Conservation (phyloP, 2,888 invertebrate genomes). For the Eucriotettix oculatus region DNA sequence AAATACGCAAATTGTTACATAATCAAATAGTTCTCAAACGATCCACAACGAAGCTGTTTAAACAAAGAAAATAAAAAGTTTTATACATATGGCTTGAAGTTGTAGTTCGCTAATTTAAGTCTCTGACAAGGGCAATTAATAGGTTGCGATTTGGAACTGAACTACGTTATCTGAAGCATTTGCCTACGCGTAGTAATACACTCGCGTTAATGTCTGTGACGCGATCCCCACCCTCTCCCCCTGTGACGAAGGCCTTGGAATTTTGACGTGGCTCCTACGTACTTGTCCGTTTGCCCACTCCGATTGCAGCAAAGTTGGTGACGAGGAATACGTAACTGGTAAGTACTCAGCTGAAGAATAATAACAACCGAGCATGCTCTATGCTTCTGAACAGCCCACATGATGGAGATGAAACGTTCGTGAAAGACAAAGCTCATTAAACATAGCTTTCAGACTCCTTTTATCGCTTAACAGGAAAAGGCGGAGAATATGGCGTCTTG, state of each 20-base stretch:
- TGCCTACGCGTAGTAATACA: background rate
- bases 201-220: background rate
- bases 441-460: constrained; percentile 20
- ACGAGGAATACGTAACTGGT: constrained; percentile 91
- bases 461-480: constrained; percentile 24
- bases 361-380: constrained; percentile 38
- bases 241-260: constrained; percentile 72
- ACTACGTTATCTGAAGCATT: background rate
- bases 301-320: constrained; percentile 85
- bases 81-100: no score
- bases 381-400: constrained; percentile 3
- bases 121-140: no score
- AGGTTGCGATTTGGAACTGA: no score
- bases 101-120: no score
- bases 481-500: constrained; percentile 32
- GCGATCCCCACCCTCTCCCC: constrained; percentile 49
- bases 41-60: no score
- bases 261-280: constrained; percentile 88
- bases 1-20: no score
- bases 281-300: constrained; percentile 84
- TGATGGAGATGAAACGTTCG: no score
- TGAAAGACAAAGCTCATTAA: no score
- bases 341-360: constrained; percentile 52
- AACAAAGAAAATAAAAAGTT: no score
- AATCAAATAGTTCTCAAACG: no score